Evolutionary conservation across 2,113 vertebrate genomes (phyloP), one percentile per base, ranked within the genome.

Genomic region (Nibea albiflora): DNA sequence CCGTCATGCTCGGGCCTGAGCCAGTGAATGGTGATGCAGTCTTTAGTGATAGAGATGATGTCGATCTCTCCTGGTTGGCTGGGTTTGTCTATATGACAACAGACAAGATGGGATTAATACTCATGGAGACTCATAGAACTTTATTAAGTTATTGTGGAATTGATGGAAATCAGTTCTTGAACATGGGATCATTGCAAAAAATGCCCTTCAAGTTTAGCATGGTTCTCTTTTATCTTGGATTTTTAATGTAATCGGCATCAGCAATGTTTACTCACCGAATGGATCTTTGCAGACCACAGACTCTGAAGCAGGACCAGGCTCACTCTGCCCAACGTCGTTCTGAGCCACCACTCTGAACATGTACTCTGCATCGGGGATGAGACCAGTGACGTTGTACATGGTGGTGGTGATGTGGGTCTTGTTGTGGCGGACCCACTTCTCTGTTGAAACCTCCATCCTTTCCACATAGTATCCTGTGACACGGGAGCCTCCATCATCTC

Each of bases 391-490:
- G 0, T 97, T 98, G 89, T 97, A 99, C 98, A 99, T 99, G 35
- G 98, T 99, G 66, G 98, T 99, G 24, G 98, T 99, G 88, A 99
- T 98, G 83, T 99, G 98, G 67, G 98, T 99, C 92, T 97, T 99
- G 89, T 96, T 96, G 92, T 99, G 98, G 65, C 97, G 95, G 63
- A 99, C 97, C 98, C 98, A 99, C 85, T 99, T 99, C 83, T 99
- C 97, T 47, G 97, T 99, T 26, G 97, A 98, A 70, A 95, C 94
- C 85, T 99, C 98, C 89, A 95, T 97, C 83, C 98, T 97, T 81
- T 99, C 98, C 90, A 99, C 96, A 56, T 95, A 99, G 89, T 99
- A 99, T 69, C 98, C 98, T 47, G 97, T 99, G 71, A 99, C 95
- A 61, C 98, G 96, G 85, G 98, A 98, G 62, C 98, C 98, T 56